These are phyloP conservation scores for Conus canariensis DNA, from an alignment of 2,888 invertebrate genomes.

Conservation along the genomic window DNA sequence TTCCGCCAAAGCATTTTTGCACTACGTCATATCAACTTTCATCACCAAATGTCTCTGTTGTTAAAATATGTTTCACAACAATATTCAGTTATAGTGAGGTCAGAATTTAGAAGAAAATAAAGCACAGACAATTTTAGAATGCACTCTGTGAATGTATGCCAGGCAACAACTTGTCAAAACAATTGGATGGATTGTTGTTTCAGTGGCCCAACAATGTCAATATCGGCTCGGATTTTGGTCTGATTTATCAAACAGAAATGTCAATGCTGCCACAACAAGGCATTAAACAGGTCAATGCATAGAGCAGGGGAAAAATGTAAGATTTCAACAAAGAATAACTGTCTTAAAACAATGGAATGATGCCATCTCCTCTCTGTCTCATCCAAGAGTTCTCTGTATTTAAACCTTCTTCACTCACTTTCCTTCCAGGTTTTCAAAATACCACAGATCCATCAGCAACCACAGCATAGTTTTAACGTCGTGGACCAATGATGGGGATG, in stretches of 20 bases:
- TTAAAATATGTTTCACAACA: no score
- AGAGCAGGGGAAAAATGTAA: neutral
- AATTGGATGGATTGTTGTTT: slow-evolving; percentile 3
- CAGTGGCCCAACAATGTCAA: neutral
- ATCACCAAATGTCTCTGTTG: no score
- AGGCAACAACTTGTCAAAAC: neutral
- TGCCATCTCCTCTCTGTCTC: no score
- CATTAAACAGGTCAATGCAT: slow-evolving; percentile 25
- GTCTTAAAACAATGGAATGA: neutral
- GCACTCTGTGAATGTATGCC: neutral
- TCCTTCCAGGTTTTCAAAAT: neutral
- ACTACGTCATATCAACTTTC: no score
- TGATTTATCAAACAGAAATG: slow-evolving; percentile 2
- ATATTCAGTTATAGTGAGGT: no score
- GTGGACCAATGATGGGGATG: no score
- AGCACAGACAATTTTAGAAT: neutral
- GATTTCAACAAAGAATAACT: neutral
- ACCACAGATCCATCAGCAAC: neutral
- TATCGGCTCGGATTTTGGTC: slow-evolving; percentile 9
- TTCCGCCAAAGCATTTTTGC: no score
- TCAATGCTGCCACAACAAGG: slow-evolving; percentile 33
- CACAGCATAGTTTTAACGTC: neutral
- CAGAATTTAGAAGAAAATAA: neutral
- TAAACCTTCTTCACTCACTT: no score
- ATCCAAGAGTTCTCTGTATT: no score